A percentile compares a stretch with the other conserved stretches of the same genome.
Conservation (phyloP, 2,888 invertebrate genomes). For the Mesoligia furuncula region DNA sequence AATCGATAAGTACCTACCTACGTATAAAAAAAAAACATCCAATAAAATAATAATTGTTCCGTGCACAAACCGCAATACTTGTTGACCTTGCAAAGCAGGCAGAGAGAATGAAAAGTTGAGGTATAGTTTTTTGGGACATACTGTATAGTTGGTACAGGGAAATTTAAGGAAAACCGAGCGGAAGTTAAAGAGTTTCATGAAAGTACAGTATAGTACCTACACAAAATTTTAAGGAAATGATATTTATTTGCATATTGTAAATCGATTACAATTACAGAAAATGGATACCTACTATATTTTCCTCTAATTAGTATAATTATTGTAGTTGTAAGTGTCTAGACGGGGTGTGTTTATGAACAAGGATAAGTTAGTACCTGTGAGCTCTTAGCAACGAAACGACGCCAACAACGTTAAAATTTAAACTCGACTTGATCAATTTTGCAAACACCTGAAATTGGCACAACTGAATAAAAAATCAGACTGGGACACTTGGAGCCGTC, state of each 20-base stretch:
- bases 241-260: slow-evolving; percentile 3
- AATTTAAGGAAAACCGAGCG: slow-evolving; percentile 29
- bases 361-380: not conserved
- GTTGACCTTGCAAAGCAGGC: slow-evolving; percentile 71
- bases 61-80: slow-evolving; percentile 52
- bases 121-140: slow-evolving; percentile 3
- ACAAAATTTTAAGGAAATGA: not conserved
- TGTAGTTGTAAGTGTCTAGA: not conserved
- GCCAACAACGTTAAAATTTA: not conserved
- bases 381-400: not conserved
- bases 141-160: slow-evolving; percentile 12
- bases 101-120: slow-evolving; percentile 47
- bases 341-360: not conserved
- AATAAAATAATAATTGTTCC: slow-evolving; percentile 38
- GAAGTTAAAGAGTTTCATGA: slow-evolving; percentile 6
- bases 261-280: not conserved
- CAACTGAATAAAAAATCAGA: not conserved
- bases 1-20: not conserved
- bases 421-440: not conserved
- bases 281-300: not conserved
- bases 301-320: not conserved
- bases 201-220: no score
- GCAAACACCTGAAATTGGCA: slow-evolving; percentile 1
- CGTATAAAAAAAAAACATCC: slow-evolving; percentile 20
- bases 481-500: not conserved